Evolutionary conservation across 2,888 invertebrate species (phyloP).

Genomic region (Atrina japonica): DNA sequence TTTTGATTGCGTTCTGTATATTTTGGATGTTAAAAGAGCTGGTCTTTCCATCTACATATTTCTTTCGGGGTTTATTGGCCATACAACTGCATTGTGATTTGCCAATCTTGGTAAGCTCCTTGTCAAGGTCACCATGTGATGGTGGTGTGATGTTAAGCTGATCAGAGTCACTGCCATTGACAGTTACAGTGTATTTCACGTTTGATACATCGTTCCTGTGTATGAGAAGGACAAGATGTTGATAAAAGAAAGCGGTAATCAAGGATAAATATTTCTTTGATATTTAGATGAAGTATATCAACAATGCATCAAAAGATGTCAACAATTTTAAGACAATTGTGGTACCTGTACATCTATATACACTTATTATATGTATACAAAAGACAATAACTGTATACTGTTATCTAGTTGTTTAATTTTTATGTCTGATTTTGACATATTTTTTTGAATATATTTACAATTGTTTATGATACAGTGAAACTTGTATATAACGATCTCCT

Average conservation of each 20-base stretch:
- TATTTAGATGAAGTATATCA: too few relatives aligned
- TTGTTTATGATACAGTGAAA: too few relatives aligned
- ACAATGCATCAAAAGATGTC: too few relatives aligned
- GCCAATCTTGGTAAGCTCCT: slow-evolving; percentile 22
- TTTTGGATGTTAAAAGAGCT: slow-evolving; percentile 27
- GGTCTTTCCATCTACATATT: slow-evolving; percentile 47
- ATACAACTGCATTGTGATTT: slow-evolving; percentile 42
- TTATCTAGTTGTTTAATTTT: too few relatives aligned
- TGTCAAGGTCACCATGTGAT: slow-evolving; percentile 21
- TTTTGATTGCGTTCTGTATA: slow-evolving; percentile 34
- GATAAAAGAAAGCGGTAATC: background rate
- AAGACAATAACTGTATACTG: too few relatives aligned
- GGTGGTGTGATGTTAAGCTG: slow-evolving; percentile 25
- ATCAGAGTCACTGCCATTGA: slow-evolving; percentile 32
- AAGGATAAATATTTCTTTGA: too few relatives aligned
- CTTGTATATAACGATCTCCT: too few relatives aligned
- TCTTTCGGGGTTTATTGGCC: slow-evolving; percentile 45
- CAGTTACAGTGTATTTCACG: slow-evolving; percentile 47
- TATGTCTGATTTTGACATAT: too few relatives aligned
- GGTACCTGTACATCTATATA: too few relatives aligned
- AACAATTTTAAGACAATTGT: too few relatives aligned
- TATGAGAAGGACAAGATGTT: background rate
- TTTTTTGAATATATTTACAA: too few relatives aligned
- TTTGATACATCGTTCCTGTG: slow-evolving; percentile 48
- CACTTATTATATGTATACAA: too few relatives aligned